Conservation (phyloP, 1,140 invertebrate species). For the Aricia agestis region DNA sequence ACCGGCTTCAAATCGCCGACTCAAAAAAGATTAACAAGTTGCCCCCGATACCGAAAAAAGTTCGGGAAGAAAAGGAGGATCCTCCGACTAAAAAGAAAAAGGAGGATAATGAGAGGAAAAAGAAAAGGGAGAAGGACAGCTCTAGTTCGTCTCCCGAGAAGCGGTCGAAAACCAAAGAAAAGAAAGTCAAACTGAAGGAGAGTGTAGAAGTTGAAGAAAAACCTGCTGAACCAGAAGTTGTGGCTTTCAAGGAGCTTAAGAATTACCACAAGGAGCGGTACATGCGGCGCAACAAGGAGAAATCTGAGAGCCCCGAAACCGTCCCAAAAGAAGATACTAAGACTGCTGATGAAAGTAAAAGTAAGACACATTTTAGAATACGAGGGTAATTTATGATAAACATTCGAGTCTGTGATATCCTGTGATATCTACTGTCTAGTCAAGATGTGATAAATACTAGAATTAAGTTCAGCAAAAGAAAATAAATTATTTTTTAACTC, state of each 20-base stretch:
- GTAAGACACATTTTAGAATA: conserved; percentile 63
- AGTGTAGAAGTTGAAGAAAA: conserved; percentile 33
- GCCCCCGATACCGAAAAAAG: conserved; percentile 68
- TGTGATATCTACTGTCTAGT: conserved; percentile 32
- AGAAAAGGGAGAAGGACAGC: conserved; percentile 32
- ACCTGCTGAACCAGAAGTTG: conserved; percentile 38
- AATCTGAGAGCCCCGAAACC: conserved; percentile 72
- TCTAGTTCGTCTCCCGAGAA: conserved; percentile 45
- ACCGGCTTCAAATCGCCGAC: conserved; percentile 43
- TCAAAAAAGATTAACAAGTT: conserved; percentile 55
- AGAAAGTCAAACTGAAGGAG: conserved; percentile 34
- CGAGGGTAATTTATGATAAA: conserved; percentile 34
- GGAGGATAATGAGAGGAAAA: conserved; percentile 40
- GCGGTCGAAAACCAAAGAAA: conserved; percentile 35
- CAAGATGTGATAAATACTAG: conserved; percentile 37
- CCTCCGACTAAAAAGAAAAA: conserved; percentile 50
- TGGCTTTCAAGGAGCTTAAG: conserved; percentile 79
- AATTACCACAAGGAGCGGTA: conserved; percentile 79
- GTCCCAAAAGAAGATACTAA: conserved; percentile 26
- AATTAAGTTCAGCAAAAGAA: conserved; percentile 10
- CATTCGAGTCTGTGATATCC: conserved; percentile 53
- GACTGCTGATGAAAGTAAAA: conserved; percentile 46
- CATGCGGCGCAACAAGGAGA: conserved; percentile 79
- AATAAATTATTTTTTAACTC: conserved; percentile 67
- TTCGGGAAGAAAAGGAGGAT: conserved; percentile 37